Percentiles rank a stretch among this genome's conserved stretches.
Conservation (phyloP, 2,888 invertebrate species). For the Sthenelais limicola region DNA sequence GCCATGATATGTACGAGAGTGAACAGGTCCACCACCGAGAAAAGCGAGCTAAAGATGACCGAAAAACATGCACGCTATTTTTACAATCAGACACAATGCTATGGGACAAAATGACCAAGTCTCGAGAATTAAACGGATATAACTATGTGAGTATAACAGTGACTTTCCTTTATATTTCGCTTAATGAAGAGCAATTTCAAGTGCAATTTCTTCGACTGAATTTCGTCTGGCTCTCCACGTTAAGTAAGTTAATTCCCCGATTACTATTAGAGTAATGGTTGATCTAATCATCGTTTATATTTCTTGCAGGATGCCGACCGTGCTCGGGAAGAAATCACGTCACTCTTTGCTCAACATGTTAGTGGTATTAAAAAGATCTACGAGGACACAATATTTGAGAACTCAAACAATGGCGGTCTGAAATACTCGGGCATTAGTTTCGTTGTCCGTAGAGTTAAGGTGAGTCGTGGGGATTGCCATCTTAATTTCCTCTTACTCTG, state of each 20-base stretch:
- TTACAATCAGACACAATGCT: constrained; percentile 99
- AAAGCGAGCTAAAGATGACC: constrained; percentile 37
- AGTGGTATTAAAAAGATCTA: constrained; percentile 85
- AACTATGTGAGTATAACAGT: constrained; percentile 65
- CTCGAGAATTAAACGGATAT: constrained; percentile 51
- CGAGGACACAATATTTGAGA: constrained; percentile 60
- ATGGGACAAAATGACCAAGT: constrained; percentile 88
- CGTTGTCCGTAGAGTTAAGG: constrained; percentile 66
- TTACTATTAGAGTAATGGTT: too few species aligned
- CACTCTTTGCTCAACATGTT: constrained; percentile 97
- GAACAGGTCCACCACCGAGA: constrained; percentile 40
- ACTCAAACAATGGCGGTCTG: constrained; percentile 45
- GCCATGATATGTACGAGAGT: constrained; percentile 52
- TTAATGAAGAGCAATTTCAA: too few species aligned
- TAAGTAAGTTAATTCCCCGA: too few species aligned
- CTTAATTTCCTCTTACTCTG: background rate
- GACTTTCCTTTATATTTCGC: too few species aligned
- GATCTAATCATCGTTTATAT: too few species aligned
- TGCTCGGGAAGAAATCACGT: constrained; percentile 96
- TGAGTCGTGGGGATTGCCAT: constrained; percentile 47
- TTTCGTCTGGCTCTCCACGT: too few species aligned
- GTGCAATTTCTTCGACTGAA: too few species aligned
- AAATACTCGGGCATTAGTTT: constrained; percentile 63
- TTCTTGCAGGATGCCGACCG: constrained; percentile 72
- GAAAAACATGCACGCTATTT: constrained; percentile 87